These are phyloP conservation scores for Notolepis coatsorum DNA, from an alignment of 2,797 vertebrate species.

Conservation along the genomic window DNA sequence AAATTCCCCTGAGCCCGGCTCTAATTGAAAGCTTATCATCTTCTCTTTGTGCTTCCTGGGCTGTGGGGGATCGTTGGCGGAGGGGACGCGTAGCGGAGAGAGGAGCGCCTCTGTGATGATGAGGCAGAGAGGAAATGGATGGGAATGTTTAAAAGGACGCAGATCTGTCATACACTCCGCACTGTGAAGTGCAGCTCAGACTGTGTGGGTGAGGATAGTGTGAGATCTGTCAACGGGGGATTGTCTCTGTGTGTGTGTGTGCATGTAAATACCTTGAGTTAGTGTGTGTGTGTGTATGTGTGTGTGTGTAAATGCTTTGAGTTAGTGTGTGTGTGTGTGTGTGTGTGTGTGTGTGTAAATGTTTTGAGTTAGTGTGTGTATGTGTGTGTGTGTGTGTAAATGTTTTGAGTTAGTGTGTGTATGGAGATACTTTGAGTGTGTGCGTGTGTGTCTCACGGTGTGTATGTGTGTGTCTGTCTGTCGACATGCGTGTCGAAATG, in stretches of 20 bases:
- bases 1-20: slow-evolving; percentile 74
- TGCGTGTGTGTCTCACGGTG: no score
- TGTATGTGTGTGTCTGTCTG: no score
- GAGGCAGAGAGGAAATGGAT: slow-evolving; percentile 60
- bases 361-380: neutral
- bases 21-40: slow-evolving; percentile 84
- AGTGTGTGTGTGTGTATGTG: slow-evolving; percentile 1
- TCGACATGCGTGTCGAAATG: neutral
- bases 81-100: slow-evolving; percentile 9
- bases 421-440: slow-evolving; percentile 23
- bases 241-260: slow-evolving; percentile 23
- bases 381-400: slow-evolving; percentile 6
- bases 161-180: slow-evolving; percentile 59
- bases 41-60: slow-evolving; percentile 76
- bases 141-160: slow-evolving; percentile 43
- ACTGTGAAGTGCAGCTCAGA: slow-evolving; percentile 53
- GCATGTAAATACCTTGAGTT: neutral
- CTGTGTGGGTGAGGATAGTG: slow-evolving; percentile 52
- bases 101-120: slow-evolving; percentile 48
- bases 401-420: no score
- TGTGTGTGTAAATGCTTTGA: neutral
- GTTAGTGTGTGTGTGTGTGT: neutral
- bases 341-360: slow-evolving; percentile 5
- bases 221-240: slow-evolving; percentile 70
- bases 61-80: slow-evolving; percentile 43